A percentile compares a stretch with the other conserved stretches of the same genome.
These are phyloP conservation scores for Petrophora chlorosata DNA, from an alignment of 2,888 invertebrate genomes.

Conservation along the genomic window DNA sequence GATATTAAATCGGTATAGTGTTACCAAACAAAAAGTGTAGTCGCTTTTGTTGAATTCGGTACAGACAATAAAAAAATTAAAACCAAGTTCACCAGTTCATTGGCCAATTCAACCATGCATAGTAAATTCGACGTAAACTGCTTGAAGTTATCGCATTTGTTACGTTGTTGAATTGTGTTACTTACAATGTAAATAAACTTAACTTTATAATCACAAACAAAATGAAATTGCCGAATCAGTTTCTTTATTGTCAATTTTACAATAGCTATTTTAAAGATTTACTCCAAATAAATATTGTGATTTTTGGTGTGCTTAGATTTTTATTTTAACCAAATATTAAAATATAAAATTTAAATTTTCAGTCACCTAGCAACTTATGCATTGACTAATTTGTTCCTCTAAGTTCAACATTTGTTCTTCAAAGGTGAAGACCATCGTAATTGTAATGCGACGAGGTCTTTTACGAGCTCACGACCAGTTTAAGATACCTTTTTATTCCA, in stretches of 20 bases:
- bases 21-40: constrained; percentile 24
- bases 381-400: constrained; percentile 13
- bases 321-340: too few species aligned
- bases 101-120: constrained; percentile 6
- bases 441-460: constrained; percentile 58
- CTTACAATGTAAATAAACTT: too few species aligned
- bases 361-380: constrained; percentile 9
- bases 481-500: constrained; percentile 54
- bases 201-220: too few species aligned
- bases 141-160: constrained; percentile 4
- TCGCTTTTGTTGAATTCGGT: constrained; percentile 7
- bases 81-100: constrained; percentile 3
- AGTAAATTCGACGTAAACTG: not conserved
- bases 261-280: too few species aligned
- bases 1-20: constrained; percentile 15
- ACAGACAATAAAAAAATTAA: constrained; percentile 10
- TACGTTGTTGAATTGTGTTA: not conserved
- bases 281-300: too few species aligned
- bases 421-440: constrained; percentile 56
- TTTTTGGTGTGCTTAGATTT: too few species aligned
- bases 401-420: constrained; percentile 51
- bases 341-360: not conserved
- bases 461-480: constrained; percentile 60
- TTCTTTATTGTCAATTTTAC: too few species aligned
- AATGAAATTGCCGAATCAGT: too few species aligned